Percentiles rank a stretch among this genome's conserved stretches.
These are phyloP conservation scores for Eleginops maclovinus DNA, from an alignment of 2,113 vertebrate species.

Conservation along the genomic window DNA sequence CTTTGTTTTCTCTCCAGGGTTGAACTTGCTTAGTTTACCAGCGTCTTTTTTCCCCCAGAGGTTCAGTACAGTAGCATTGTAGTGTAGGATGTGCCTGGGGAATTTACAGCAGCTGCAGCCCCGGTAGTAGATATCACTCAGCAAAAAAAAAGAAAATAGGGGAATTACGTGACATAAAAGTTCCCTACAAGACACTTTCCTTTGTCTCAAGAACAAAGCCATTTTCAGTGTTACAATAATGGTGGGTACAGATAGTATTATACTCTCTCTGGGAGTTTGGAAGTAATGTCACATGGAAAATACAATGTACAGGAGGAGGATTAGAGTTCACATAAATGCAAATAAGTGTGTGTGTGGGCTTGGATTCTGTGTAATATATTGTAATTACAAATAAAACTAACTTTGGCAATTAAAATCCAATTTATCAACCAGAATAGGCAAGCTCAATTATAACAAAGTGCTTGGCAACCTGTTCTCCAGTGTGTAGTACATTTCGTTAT, in stretches of 20 bases:
- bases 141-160: constrained; percentile 7
- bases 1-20: constrained; percentile 35
- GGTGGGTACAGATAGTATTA: constrained; percentile 18
- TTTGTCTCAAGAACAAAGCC: constrained; percentile 44
- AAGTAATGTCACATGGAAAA: constrained; percentile 38
- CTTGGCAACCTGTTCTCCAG: constrained; percentile 17
- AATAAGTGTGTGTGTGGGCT: neutral
- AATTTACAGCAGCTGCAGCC: constrained; percentile 51
- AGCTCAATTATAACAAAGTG: constrained; percentile 31
- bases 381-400: constrained; percentile 35
- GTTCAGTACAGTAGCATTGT: constrained; percentile 38
- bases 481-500: constrained; percentile 34
- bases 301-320: neutral
- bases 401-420: constrained; percentile 49
- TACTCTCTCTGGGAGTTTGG: constrained; percentile 31
- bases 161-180: constrained; percentile 48
- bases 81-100: constrained; percentile 38
- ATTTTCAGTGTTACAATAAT: constrained; percentile 15
- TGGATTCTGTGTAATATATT: constrained; percentile 17
- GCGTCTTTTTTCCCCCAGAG: constrained; percentile 40
- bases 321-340: constrained; percentile 4
- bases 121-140: constrained; percentile 51
- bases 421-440: constrained; percentile 22
- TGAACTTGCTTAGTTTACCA: constrained; percentile 52
- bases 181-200: constrained; percentile 37